phyloP scores from a whole-genome alignment of 2,113 vertebrate species.

The Zosterops japonicus region DNA sequence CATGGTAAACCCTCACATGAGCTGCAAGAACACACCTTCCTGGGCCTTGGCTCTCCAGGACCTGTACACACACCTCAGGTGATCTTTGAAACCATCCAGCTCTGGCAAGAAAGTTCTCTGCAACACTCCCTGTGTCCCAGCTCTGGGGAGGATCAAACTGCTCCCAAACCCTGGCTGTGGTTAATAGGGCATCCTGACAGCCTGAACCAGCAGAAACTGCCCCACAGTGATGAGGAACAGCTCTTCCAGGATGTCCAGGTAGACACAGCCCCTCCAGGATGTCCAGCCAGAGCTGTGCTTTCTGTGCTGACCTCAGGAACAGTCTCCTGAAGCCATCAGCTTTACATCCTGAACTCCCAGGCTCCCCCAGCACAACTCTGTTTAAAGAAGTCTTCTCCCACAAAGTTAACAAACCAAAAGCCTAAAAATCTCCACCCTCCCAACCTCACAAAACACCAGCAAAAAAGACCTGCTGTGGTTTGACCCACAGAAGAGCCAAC shows the following conservation, averaged over 20 bases:
- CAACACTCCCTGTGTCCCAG: not conserved
- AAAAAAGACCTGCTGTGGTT: not conserved
- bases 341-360: not conserved
- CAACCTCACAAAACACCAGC: not conserved
- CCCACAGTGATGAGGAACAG: rapidly evolving
- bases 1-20: not conserved
- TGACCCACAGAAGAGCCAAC: not conserved
- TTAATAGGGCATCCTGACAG: not conserved
- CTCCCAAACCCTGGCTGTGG: not conserved
- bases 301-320: not conserved
- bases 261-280: not conserved
- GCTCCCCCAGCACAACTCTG: not conserved
- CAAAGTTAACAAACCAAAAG: not conserved
- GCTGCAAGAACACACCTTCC: not conserved
- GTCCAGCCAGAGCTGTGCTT: not conserved
- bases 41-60: not conserved
- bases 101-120: not conserved
- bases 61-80: not conserved
- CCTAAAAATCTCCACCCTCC: not conserved
- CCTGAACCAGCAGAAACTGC: not conserved
- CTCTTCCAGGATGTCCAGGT: not conserved
- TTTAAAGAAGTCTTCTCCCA: not conserved
- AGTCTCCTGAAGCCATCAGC: not conserved
- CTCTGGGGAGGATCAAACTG: not conserved
- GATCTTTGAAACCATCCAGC: slow-evolving; percentile 23